Base-by-base conservation (phyloP, 64 coral and sea anemone genomes). In the Montipora cactus region DNA sequence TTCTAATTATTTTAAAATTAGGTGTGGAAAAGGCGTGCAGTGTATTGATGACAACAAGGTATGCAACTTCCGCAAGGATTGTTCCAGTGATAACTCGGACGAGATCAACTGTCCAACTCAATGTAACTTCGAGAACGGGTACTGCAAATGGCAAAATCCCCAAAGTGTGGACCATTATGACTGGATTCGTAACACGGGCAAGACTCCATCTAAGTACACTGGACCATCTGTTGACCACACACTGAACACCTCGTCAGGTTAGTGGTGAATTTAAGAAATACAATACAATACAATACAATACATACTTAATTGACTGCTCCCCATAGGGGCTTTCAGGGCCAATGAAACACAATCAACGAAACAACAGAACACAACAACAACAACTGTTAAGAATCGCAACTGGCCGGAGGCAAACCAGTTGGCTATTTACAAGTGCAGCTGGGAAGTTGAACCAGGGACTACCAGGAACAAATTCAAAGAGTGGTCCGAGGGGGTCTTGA, bases 151-250 rank as follows among this genome's bases (percentile, higher is more conserved):
- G 98, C 70, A 76, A 5, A 96, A 99, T 52, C 70, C 89, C 7
- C 81, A 99, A 23, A 77, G 23, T 81, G 96, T 89, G 13, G 98
- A 99, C 44, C 81, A 67, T 15, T 94, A 94, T 50, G 98, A 99
- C 47, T 99, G 98, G 98, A 81, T 81, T 74, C 81, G 98, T 62
- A 69, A 94, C 49, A 79, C 85, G 55, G 95, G 98, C 6, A 74
- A 76, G 7, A 96, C 98, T 2, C 85, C 92, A 1, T 92, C 95
- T 3, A 71, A 50, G 5, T 79, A 84, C 14, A 96, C 92, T 44
- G 95, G 98, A 14, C 98, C 98, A 2, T 94, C 94, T 49, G 73
- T 64, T 21, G 98, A 99, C 69, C 98, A 99, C 67, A 94, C 98
- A 11, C 49, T 2, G 2, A 87, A 87, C 5, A 90, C 92, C 18